Conservation (phyloP, 2,113 vertebrate genomes). For the Planiliza haematocheilus region DNA sequence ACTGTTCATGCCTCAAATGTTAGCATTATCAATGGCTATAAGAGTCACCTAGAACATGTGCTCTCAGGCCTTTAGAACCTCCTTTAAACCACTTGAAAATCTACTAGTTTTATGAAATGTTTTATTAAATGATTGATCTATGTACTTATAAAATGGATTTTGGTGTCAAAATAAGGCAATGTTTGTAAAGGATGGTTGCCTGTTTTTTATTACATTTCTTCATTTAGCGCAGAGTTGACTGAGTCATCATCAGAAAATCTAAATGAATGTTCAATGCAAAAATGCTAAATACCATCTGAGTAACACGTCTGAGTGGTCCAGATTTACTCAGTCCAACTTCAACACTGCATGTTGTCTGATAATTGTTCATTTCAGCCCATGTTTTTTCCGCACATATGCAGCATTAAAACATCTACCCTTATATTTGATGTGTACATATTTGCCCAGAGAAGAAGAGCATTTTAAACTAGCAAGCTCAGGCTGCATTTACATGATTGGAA, state of each 20-base stretch:
- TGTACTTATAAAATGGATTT: conserved; percentile 39
- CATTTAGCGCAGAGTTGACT: conserved; percentile 39
- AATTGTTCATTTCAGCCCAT: conserved; percentile 22
- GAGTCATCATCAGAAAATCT: conserved; percentile 16
- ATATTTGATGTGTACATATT: conserved; percentile 21
- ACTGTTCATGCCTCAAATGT: conserved; percentile 39
- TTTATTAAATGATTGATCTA: conserved; percentile 13
- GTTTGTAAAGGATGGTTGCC: conserved; percentile 44
- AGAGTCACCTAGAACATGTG: conserved; percentile 12
- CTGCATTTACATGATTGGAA: conserved; percentile 52
- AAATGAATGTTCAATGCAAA: conserved; percentile 29
- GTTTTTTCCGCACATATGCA: conserved; percentile 12
- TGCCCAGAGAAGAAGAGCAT: conserved; percentile 23
- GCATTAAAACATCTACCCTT: conserved; percentile 24
- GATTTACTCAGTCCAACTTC: conserved; percentile 5
- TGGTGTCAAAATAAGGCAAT: conserved; percentile 59
- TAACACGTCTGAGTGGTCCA: background rate
- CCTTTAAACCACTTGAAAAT: conserved; percentile 27
- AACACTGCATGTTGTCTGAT: conserved; percentile 10
- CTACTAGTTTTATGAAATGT: conserved; percentile 41
- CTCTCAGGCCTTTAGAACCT: conserved; percentile 4
- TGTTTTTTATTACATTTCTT: conserved; percentile 58
- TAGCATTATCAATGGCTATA: conserved; percentile 1
- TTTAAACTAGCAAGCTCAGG: conserved; percentile 43
- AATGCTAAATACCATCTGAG: conserved; percentile 12